A percentile compares a stretch with the other conserved stretches of the same genome.
phyloP scores from a whole-genome alignment of 2,888 invertebrate species.

The Anthophora plumipes region DNA sequence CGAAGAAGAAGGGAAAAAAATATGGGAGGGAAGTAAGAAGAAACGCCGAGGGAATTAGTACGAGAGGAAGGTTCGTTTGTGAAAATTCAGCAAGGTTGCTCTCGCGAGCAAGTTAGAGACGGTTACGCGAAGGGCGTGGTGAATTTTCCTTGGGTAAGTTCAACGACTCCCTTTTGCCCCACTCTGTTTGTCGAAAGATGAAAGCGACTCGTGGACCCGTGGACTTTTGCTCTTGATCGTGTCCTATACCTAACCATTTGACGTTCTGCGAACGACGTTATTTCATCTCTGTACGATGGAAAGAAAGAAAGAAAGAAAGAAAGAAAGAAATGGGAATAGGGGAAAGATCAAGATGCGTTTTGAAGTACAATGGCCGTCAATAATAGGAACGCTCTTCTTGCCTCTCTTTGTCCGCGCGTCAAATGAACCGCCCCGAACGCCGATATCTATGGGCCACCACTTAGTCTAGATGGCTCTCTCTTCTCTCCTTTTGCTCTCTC shows the following conservation, averaged over 20 bases:
- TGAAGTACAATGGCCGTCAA: slow-evolving; percentile 43
- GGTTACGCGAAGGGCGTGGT: slow-evolving; percentile 16
- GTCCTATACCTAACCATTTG: not conserved
- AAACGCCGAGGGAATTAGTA: not conserved
- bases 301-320: not conserved
- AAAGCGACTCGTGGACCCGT: slow-evolving; percentile 6
- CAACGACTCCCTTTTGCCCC: slow-evolving; percentile 4
- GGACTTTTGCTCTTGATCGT: not conserved
- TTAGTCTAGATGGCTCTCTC: slow-evolving; percentile 51
- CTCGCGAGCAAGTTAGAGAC: slow-evolving; percentile 27
- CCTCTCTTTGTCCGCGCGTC: slow-evolving; percentile 50
- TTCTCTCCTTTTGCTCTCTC: slow-evolving; percentile 2
- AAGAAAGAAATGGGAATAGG: not conserved
- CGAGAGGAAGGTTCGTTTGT: slow-evolving; percentile 1
- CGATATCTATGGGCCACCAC: slow-evolving; percentile 48
- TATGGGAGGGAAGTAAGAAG: not conserved
- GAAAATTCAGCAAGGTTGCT: slow-evolving; percentile 13
- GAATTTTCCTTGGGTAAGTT: slow-evolving; percentile 14
- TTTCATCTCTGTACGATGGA: slow-evolving; percentile 1
- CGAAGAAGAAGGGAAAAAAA: not conserved
- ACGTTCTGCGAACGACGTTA: slow-evolving; percentile 22
- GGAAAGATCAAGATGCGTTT: slow-evolving; percentile 52
- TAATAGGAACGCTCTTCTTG: slow-evolving; percentile 44
- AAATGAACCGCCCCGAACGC: slow-evolving; percentile 51
- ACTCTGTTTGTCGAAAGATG: slow-evolving; percentile 28